Evolutionary conservation across 2,113 vertebrate species (phyloP), one percentile per base, ranked within the genome.

Genomic region (Petromus typicus): DNA sequence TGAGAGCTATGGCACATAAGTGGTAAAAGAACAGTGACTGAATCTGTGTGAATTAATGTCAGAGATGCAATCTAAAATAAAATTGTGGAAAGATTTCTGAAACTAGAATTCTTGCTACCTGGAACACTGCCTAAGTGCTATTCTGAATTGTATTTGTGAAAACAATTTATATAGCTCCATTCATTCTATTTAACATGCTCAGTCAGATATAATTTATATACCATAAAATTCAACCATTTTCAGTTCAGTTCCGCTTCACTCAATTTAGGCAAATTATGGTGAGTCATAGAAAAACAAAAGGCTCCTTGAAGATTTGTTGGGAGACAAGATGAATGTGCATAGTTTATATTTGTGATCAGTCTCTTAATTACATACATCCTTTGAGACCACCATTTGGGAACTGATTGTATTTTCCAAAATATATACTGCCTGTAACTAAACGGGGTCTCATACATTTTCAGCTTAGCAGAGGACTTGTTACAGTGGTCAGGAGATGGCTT

Each of bases 321-420:
- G 27, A 97, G 57, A 86, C 0, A 11, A 88, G 34, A 66, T 94
- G 51, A 90, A 81, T 73, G 32, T 18, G 61, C n/a, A 92, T 43
- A 92, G 71, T 57, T 82, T 94, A 88, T 45, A 73, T 61, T 95
- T 34, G 23, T 22, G 89, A 78, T 88, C 78, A 34, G 87, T 57
- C 34, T 90, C 45, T 84, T 81, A 89, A 86, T 95, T 95, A 63
- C 88, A 92, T 67, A 40, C 2, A 73, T 94, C 61, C n/a, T 56
- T 95, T 69, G 83, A 80, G 51, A 93, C 43, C 22, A 80, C 45
- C 40, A 56, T 34, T 18, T 90, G 48, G 90, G 48, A 92, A 94
- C 56, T 75, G 20, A 93, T 48, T 75, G 16, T 66, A 79, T 95
- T 90, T 96, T 95, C 51, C 63, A 86, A 92, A 92, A 89, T 89